Percentiles rank a stretch among this genome's conserved stretches.
Evolutionary conservation across 2,113 vertebrate species (phyloP).

Genomic region (Sapajus apella): DNA sequence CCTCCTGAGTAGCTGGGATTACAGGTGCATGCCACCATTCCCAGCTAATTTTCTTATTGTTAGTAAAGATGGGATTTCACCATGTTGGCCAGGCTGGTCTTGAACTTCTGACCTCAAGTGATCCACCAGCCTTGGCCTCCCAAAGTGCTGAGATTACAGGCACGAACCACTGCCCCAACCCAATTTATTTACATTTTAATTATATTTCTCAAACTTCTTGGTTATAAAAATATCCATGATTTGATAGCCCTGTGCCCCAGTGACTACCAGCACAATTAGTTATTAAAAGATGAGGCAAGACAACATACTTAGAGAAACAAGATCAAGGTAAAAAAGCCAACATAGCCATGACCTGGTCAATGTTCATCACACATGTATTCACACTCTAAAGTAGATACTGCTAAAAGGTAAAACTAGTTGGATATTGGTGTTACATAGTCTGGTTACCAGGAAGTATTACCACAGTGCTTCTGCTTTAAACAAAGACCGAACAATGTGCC

Average conservation of each 20-base stretch:
- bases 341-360: neutral
- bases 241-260: neutral
- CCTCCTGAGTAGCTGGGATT: too few species aligned
- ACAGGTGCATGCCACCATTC: neutral
- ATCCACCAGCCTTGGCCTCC: neutral
- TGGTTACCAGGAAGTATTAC: neutral
- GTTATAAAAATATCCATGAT: slow-evolving; percentile 24
- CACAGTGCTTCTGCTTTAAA: slow-evolving; percentile 5
- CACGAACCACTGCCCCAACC: neutral
- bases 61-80: neutral
- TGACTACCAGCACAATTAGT: neutral
- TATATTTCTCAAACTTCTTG: slow-evolving; percentile 13
- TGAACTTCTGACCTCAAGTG: neutral
- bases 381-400: neutral
- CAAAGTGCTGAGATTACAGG: neutral
- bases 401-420: neutral
- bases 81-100: neutral
- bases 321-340: neutral
- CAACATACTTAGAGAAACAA: neutral
- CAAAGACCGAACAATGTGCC: neutral
- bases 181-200: slow-evolving; percentile 6
- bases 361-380: neutral
- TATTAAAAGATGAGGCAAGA: slow-evolving; percentile 28
- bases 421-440: neutral
- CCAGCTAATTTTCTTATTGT: neutral